These are phyloP conservation scores for Apis florea DNA, from an alignment of 1,140 invertebrate species.

Conservation along the genomic window DNA sequence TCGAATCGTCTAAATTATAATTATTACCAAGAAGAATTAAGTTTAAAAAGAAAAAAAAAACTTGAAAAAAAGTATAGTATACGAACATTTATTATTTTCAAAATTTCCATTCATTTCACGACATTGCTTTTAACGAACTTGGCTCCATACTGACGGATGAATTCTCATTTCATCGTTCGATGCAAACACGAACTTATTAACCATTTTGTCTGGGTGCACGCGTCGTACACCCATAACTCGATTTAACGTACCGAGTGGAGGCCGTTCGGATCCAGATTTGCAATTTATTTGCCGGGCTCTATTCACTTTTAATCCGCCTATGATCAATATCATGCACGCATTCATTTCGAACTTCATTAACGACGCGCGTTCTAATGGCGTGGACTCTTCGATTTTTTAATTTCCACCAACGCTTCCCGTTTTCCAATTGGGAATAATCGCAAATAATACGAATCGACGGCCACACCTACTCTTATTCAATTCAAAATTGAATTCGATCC, in stretches of 20 bases:
- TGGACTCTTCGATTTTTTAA: conserved; percentile 15
- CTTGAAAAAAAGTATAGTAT: not conserved
- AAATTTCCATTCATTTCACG: not conserved
- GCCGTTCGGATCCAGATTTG: conserved; percentile 6
- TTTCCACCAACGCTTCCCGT: not conserved
- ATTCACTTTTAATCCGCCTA: conserved; percentile 8
- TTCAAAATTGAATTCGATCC: not conserved
- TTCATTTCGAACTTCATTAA: conserved; percentile 45
- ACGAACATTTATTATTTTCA: not conserved
- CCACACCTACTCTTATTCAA: not conserved
- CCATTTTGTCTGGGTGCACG: not conserved
- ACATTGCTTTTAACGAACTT: not conserved
- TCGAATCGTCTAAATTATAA: too few species aligned
- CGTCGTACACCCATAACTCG: not conserved
- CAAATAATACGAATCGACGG: conserved; percentile 8
- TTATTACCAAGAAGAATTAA: too few species aligned
- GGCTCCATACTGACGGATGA: not conserved
- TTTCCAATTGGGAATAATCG: not conserved
- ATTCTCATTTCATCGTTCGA: not conserved
- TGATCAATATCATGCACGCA: conserved; percentile 35
- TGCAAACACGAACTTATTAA: conserved; percentile 20
- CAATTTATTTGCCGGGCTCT: conserved; percentile 21
- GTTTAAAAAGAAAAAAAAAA: too few species aligned
- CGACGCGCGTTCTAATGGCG: conserved; percentile 7
- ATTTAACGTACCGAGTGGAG: conserved; percentile 4